Percentiles rank a stretch among this genome's conserved stretches.
phyloP scores from a whole-genome alignment of 1,140 invertebrate species.

The Lepidurus arcticus region DNA sequence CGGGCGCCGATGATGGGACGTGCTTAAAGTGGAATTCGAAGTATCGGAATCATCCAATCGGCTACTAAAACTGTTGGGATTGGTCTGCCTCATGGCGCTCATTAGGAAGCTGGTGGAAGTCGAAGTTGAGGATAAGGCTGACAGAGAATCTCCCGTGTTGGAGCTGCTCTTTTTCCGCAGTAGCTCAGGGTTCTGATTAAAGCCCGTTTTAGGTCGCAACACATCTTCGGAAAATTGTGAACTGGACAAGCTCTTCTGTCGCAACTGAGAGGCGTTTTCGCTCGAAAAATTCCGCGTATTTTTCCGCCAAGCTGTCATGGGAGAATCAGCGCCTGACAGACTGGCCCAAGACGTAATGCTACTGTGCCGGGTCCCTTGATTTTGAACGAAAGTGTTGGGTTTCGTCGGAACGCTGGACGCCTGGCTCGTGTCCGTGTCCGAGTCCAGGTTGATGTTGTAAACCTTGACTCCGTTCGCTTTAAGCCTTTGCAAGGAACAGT shows the following conservation, averaged over 20 bases:
- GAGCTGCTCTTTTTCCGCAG: neutral
- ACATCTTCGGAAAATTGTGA: neutral
- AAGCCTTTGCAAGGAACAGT: conserved; percentile 54
- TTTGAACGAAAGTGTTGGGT: conserved; percentile 3
- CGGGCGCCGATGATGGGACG: neutral
- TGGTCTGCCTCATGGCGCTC: conserved; percentile 5
- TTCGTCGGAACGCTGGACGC: neutral
- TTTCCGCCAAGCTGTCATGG: conserved; percentile 40
- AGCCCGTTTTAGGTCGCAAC: neutral
- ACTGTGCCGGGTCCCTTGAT: conserved; percentile 45
- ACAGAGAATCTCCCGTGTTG: neutral
- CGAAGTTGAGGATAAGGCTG: neutral
- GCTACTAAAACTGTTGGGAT: neutral
- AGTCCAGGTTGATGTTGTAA: conserved; percentile 44
- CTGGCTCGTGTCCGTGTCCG: conserved; percentile 41
- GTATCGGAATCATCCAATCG: neutral
- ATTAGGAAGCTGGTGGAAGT: neutral
- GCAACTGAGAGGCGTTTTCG: conserved; percentile 24
- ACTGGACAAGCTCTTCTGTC: conserved; percentile 29
- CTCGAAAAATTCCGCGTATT: conserved; percentile 38
- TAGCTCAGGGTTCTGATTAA: neutral
- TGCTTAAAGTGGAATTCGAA: neutral
- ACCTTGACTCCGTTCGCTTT: conserved; percentile 43
- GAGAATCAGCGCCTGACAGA: conserved; percentile 41
- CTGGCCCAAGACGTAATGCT: conserved; percentile 51